Base-by-base conservation (phyloP, 1,140 invertebrate genomes). In the Conus ventricosus region DNA sequence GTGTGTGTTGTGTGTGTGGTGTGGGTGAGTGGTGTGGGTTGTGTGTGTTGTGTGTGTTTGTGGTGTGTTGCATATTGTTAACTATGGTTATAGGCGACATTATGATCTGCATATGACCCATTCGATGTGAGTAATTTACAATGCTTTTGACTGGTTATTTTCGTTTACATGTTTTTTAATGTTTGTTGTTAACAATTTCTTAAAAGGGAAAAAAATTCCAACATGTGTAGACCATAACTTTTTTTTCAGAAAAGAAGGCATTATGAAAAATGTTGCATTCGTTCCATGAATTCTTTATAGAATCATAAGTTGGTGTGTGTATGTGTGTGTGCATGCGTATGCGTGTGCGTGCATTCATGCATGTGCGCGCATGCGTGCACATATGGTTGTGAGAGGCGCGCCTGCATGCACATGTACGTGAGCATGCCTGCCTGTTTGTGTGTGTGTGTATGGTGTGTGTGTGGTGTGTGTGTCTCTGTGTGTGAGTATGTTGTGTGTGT, bases 81-180 rank as follows among this genome's bases (percentile, higher is more conserved):
- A 89, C 84, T 88, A 88, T 60, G 88, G 88, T 5, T 5, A 15
- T 88, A 13, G 88, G 88, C 17, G 88, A 17, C 88, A 88, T 25
- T 88, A 88, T 60, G 88, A 88, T 25, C 63, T 88, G 1, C 88
- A 88, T 51, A 78, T 88, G 88, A 88, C 60, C 63, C 88, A 8
- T 85, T 88, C 60, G 88, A 88, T 25, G 88, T 85, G 54, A 85
- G 82, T 63, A 87, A 7, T 39, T 39, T 1, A 39, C 0, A 39
- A 39, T 39, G 3, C 0, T 39, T 39, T 39, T 39, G 39, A 39
- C 39, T 3, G 39, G 39, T 0, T 39, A n/a, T 39, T 39, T 39
- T 27, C n/a, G 27, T 60, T 55, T 55, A 4, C 8, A 5, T 25
- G 23, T 7, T 83, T 20, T 25, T 57, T 53, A 0, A 8, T 54